Evolutionary conservation across 2,113 vertebrate species (phyloP).

Genomic region (Dasyornis broadbenti): DNA sequence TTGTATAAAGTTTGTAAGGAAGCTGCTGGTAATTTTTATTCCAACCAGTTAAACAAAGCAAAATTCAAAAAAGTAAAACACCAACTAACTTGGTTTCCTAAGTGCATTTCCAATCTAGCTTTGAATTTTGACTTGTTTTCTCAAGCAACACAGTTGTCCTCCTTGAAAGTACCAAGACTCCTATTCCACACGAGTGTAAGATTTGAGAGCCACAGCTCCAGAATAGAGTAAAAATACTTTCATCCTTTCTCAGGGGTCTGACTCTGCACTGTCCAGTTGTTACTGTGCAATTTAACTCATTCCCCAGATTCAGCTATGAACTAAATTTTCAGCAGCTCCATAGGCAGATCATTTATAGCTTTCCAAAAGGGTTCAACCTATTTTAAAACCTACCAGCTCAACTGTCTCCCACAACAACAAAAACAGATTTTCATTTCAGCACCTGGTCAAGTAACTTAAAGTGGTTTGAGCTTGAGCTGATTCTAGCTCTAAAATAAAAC

Average conservation of each 20-base stretch:
- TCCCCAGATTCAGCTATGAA: not conserved
- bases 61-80: not conserved
- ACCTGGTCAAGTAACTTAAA: not conserved
- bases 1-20: not conserved
- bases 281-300: not conserved
- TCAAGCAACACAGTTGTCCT: not conserved
- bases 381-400: not conserved
- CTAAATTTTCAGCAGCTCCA: slow-evolving; percentile 10
- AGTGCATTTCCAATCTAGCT: not conserved
- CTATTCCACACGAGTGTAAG: not conserved
- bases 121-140: slow-evolving; percentile 29
- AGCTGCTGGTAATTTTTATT: not conserved
- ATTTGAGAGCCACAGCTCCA: not conserved
- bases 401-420: not conserved
- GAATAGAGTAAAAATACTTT: not conserved
- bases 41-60: not conserved
- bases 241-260: not conserved
- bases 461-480: not conserved
- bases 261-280: not conserved
- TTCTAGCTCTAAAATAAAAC: not conserved
- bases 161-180: not conserved
- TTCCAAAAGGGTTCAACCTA: not conserved
- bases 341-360: not conserved
- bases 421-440: slow-evolving; percentile 34
- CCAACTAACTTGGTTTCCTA: not conserved